Percentiles rank a stretch among this genome's conserved stretches.
These are phyloP conservation scores for Trissonchulus latispiculum DNA, from an alignment of 2,888 invertebrate species.

Conservation along the genomic window DNA sequence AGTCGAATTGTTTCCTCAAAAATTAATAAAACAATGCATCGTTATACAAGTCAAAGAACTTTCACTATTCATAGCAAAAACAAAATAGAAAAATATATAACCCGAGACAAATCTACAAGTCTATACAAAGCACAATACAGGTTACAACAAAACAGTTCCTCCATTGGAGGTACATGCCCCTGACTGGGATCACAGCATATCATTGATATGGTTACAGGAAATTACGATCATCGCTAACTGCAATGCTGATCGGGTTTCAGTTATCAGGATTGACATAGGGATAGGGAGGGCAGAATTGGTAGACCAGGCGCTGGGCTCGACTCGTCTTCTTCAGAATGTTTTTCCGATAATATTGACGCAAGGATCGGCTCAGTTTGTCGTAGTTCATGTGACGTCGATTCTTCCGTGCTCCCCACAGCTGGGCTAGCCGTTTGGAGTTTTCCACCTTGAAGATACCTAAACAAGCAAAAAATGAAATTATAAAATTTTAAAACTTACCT, in stretches of 20 bases:
- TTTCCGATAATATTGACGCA: conserved; percentile 97
- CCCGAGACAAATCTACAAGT: too few species aligned
- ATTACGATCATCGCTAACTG: background rate
- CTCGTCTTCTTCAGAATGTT: conserved; percentile 99
- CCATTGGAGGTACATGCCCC: background rate
- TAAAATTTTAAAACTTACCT: too few species aligned
- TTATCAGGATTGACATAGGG: background rate
- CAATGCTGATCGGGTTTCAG: background rate
- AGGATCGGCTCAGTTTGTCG: conserved; percentile 92
- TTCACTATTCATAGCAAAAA: too few species aligned
- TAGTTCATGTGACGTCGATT: conserved; percentile 99
- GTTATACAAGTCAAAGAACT: too few species aligned
- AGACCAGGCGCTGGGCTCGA: conserved; percentile 90
- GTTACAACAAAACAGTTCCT: background rate
- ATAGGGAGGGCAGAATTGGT: conserved; percentile 62
- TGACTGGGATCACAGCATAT: background rate
- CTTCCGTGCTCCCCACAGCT: conserved; percentile 93
- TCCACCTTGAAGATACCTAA: conserved; percentile 87
- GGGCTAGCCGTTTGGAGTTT: conserved; percentile 88
- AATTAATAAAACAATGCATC: too few species aligned
- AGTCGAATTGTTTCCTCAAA: too few species aligned
- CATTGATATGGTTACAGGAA: background rate
- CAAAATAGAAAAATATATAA: too few species aligned
- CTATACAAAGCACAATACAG: too few species aligned
- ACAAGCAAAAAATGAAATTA: too few species aligned